phyloP scores from a whole-genome alignment of 2,797 vertebrate species.

The Mormyrus proboscirostris region DNA sequence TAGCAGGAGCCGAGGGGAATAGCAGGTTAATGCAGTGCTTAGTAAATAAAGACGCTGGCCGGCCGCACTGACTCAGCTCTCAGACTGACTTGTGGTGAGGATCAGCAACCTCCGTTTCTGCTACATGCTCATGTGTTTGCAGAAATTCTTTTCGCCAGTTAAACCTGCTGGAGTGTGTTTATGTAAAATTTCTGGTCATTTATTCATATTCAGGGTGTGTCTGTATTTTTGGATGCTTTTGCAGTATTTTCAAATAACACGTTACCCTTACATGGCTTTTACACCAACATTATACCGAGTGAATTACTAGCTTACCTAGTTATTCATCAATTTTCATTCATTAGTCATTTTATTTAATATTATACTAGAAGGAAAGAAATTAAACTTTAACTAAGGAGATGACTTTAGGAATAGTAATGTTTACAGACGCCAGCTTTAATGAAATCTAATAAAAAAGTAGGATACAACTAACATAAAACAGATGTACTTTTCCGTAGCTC shows the following conservation, averaged over 20 bases:
- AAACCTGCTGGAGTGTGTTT: background rate
- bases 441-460: background rate
- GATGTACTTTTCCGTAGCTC: background rate
- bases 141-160: background rate
- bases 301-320: background rate
- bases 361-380: constrained; percentile 16
- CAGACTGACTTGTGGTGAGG: background rate
- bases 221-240: background rate
- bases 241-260: background rate
- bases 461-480: background rate
- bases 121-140: background rate
- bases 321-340: constrained; percentile 8
- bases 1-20: background rate
- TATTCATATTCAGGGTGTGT: background rate
- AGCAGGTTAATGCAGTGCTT: background rate
- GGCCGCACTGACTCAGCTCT: background rate
- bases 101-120: background rate
- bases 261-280: background rate
- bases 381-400: constrained; percentile 19
- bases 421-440: background rate
- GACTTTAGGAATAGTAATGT: constrained; percentile 9
- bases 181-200: background rate
- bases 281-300: background rate
- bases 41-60: background rate
- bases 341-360: constrained; percentile 23